Conservation (phyloP, 2,113 vertebrate species). For the Oncorhynchus gorbuscha region DNA sequence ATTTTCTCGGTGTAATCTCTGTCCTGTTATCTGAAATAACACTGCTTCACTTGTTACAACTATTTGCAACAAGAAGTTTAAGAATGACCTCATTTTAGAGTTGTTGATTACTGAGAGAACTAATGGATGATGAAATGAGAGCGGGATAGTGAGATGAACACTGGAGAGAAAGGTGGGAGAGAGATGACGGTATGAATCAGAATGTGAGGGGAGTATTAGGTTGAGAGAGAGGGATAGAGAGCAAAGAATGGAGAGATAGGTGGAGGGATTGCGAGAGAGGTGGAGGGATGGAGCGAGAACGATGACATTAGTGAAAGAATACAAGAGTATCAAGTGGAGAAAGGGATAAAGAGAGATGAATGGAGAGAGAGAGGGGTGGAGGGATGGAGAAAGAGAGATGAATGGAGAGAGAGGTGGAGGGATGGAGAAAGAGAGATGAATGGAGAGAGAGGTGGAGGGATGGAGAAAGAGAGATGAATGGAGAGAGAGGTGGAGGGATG, state of each 20-base stretch:
- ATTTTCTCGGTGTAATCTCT: conserved; percentile 11
- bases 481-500: too few relatives aligned
- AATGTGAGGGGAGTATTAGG: background rate
- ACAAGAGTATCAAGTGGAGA: background rate
- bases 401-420: too few relatives aligned
- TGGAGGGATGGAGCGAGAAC: background rate
- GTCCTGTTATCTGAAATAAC: background rate
- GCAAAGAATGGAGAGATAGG: background rate
- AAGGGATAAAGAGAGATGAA: too few relatives aligned
- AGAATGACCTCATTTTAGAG: background rate
- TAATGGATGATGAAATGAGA: too few relatives aligned
- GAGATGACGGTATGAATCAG: background rate
- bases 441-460: background rate
- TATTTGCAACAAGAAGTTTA: background rate
- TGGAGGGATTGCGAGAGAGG: too few relatives aligned
- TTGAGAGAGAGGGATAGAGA: background rate
- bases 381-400: too few relatives aligned
- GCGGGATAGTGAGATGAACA: too few relatives aligned
- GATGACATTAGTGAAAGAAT: too few relatives aligned
- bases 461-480: too few relatives aligned
- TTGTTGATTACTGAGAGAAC: background rate
- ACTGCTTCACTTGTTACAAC: too few relatives aligned
- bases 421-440: too few relatives aligned
- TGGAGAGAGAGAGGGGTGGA: too few relatives aligned
- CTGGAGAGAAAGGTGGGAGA: background rate